phyloP scores from a whole-genome alignment of 92 coral and sea anemone genomes.

The Muricea muricata region DNA sequence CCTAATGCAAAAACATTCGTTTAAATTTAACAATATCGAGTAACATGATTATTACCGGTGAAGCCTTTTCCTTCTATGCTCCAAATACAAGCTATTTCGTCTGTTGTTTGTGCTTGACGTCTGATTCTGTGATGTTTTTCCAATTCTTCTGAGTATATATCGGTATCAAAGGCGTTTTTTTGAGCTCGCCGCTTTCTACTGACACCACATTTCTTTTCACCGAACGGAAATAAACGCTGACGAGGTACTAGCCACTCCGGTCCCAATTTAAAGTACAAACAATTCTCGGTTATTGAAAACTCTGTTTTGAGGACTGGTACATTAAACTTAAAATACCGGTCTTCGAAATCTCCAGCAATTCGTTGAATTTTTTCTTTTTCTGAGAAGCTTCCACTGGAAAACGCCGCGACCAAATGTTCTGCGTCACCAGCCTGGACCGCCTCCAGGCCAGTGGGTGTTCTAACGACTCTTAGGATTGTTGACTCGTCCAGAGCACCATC shows the following conservation, averaged over 20 bases:
- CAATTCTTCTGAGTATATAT: constrained; percentile 79
- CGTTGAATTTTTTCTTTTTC: constrained; percentile 79
- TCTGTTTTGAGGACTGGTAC: constrained; percentile 83
- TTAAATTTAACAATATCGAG: background rate
- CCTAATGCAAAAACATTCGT: too few species aligned
- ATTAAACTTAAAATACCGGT: constrained; percentile 78
- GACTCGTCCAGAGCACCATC: constrained; percentile 69
- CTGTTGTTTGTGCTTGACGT: constrained; percentile 48
- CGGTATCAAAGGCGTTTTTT: constrained; percentile 74
- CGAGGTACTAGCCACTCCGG: constrained; percentile 66
- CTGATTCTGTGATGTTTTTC: constrained; percentile 71
- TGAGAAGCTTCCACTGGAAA: constrained; percentile 88
- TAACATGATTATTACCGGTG: background rate
- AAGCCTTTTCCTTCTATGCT: constrained; percentile 44
- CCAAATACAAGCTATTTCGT: background rate
- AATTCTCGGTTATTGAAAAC: constrained; percentile 80
- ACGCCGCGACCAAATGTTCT: constrained; percentile 66
- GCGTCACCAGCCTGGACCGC: constrained; percentile 71
- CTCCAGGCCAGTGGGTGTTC: constrained; percentile 92
- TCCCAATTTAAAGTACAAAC: constrained; percentile 72
- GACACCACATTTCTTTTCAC: constrained; percentile 72
- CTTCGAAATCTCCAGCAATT: constrained; percentile 29
- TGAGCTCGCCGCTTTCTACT: constrained; percentile 3
- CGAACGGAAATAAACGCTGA: constrained; percentile 75
- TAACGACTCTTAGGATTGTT: constrained; percentile 79